Evolutionary conservation across 2,113 vertebrate genomes (phyloP), one percentile per base, ranked within the genome.

Genomic region (Psophia crepitans): DNA sequence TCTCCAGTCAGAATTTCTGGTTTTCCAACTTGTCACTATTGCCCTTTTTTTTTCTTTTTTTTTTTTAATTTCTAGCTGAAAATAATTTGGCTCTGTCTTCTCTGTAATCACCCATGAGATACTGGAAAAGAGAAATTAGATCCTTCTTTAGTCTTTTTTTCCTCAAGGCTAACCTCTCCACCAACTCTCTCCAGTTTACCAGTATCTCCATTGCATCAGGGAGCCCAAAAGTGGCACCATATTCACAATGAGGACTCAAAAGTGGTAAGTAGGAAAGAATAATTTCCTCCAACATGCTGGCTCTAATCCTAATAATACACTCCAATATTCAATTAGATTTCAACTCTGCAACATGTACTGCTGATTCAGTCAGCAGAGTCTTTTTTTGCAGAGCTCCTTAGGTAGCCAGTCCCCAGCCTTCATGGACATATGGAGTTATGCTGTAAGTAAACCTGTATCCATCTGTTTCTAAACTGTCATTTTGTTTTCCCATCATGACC

Each of bases 391-490:
- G 14, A 56, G 18, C 2, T 51, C 15, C 46, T 76, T 28, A 88
- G 26, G 20, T 60, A 75, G 9, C 26, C 22, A 63, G 19, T 46
- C 10, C 14, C 23, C 18, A 18, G 15, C 6, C 32, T 64, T 19
- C 53, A 39, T 4, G 35, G 17, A 24, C 5, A 1, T 0, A 0
- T 27, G 30, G 37, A 65, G 5, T 51, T 80, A 16, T 15, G 15
- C 10, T 43, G 3, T 6, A 32, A 17, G 6, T 56, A 82, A 84
- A 73, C 12, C 14, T 54, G 16, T 26, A 60, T 49, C 23, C 48
- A 48, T 3, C 20, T 30, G 3, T 66, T 81, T 16, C 35, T 63
- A 28, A 78, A 61, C 16, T 37, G 37, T 20, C 14, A 8, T 58
- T 95, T 81, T 61, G 14, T 19, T 82, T 90, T 82, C 17, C 8